Percentiles rank a stretch among this genome's conserved stretches.
Evolutionary conservation across 2,888 invertebrate species (phyloP).

Genomic region (Drosophila buzzatii): DNA sequence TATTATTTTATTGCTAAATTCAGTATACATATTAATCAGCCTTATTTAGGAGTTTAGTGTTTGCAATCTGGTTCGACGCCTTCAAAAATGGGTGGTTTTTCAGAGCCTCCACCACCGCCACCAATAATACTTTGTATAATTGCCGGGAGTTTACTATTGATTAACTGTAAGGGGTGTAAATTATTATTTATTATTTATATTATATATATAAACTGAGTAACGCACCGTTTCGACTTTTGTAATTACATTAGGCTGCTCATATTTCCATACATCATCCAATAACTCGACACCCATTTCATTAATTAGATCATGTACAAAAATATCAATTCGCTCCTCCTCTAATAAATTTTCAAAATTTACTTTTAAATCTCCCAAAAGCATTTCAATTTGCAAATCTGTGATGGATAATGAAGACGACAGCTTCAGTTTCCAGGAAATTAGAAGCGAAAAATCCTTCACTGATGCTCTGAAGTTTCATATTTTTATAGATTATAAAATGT

Average conservation of each 20-base stretch:
- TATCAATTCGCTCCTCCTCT: slow-evolving; percentile 79
- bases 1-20: neutral
- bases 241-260: slow-evolving; percentile 58
- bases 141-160: slow-evolving; percentile 71
- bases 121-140: slow-evolving; percentile 70
- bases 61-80: slow-evolving; percentile 82
- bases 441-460: slow-evolving; percentile 58
- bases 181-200: neutral
- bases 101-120: slow-evolving; percentile 55
- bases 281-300: slow-evolving; percentile 82
- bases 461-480: slow-evolving; percentile 48
- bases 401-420: slow-evolving; percentile 60
- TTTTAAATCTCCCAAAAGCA: slow-evolving; percentile 68
- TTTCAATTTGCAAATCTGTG: slow-evolving; percentile 66
- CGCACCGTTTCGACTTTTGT: slow-evolving; percentile 67
- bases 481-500: too few species aligned
- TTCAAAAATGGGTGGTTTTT: slow-evolving; percentile 77
- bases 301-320: slow-evolving; percentile 78
- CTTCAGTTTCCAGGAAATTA: slow-evolving; percentile 69
- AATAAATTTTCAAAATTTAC: slow-evolving; percentile 73
- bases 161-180: slow-evolving; percentile 51
- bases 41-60: slow-evolving; percentile 18
- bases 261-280: slow-evolving; percentile 79
- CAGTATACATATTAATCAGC: slow-evolving; percentile 28
- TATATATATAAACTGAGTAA: neutral